Evolutionary conservation across 1,140 invertebrate genomes (phyloP).

Genomic region (Hylaeus anthracinus): DNA sequence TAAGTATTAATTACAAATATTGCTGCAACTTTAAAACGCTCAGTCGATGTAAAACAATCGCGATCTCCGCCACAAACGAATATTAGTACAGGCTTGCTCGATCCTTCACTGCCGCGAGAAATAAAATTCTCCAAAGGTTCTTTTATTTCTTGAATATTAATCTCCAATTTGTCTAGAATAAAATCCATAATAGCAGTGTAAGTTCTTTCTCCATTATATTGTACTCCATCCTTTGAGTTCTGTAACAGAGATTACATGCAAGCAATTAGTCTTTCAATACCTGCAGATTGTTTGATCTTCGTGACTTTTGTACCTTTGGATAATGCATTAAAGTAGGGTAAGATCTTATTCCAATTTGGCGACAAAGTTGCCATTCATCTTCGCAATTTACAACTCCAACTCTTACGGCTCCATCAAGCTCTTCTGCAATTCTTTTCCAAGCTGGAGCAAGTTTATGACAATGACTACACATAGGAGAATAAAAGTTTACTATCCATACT

Average conservation of each 20-base stretch:
- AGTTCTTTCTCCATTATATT: constrained; percentile 76
- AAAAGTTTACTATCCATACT: constrained; percentile 93
- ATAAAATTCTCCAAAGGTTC: constrained; percentile 68
- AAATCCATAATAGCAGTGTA: constrained; percentile 79
- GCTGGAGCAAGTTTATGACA: constrained; percentile 90
- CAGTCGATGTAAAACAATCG: constrained; percentile 81
- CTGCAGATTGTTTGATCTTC: not conserved
- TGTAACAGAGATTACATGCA: constrained; percentile 49
- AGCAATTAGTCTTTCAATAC: constrained; percentile 9
- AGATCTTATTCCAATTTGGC: constrained; percentile 83
- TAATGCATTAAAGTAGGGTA: constrained; percentile 88
- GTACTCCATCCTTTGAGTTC: constrained; percentile 69
- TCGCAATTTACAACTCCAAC: constrained; percentile 92
- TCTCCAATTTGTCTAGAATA: constrained; percentile 76
- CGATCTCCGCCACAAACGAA: constrained; percentile 78
- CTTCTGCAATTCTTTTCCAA: constrained; percentile 89
- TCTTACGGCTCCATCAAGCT: constrained; percentile 86
- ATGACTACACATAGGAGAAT: constrained; percentile 91
- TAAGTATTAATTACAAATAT: constrained; percentile 82
- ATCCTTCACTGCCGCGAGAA: constrained; percentile 47
- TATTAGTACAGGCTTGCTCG: constrained; percentile 76
- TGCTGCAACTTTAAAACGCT: constrained; percentile 83
- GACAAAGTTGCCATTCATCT: constrained; percentile 88
- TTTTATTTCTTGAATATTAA: constrained; percentile 67
- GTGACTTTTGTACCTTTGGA: constrained; percentile 51